Percentiles rank a stretch among this genome's conserved stretches.
Conservation (phyloP, 1,140 invertebrate species). For the Psilanteris sp. region DNA sequence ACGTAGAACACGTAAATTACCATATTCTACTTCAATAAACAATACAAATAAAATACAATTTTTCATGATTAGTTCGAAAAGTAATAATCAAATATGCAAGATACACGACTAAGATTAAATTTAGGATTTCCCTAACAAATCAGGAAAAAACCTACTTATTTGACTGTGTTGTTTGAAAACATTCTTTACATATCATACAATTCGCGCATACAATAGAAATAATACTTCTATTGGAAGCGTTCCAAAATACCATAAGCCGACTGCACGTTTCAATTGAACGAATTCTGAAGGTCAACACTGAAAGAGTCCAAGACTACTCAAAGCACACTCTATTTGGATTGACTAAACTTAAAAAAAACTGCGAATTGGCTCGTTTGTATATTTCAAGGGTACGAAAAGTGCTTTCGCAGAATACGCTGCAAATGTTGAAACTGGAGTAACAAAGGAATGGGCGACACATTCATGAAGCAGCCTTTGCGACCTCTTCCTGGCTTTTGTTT, state of each 20-base stretch:
- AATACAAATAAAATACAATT: no score
- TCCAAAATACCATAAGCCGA: constrained; percentile 12
- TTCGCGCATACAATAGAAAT: no score
- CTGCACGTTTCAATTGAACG: background rate
- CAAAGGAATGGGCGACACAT: background rate
- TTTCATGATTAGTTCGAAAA: no score
- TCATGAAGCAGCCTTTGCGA: background rate
- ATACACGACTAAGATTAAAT: no score
- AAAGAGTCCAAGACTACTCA: constrained; percentile 10
- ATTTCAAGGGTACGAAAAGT: constrained; percentile 27
- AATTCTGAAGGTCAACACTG: constrained; percentile 6
- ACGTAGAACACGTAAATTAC: no score
- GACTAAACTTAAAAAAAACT: constrained; percentile 5
- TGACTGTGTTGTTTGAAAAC: no score
- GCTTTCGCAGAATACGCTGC: background rate
- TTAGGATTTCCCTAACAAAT: no score
- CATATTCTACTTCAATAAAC: no score
- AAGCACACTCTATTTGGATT: constrained; percentile 11
- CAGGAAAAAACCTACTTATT: no score
- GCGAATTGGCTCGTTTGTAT: constrained; percentile 24
- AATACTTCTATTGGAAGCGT: background rate
- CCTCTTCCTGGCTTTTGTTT: background rate
- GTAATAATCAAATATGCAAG: no score
- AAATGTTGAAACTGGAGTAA: background rate
- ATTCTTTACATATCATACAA: no score